Conservation (phyloP, 92 coral and sea anemone genomes). For the Galaxea fascicularis region DNA sequence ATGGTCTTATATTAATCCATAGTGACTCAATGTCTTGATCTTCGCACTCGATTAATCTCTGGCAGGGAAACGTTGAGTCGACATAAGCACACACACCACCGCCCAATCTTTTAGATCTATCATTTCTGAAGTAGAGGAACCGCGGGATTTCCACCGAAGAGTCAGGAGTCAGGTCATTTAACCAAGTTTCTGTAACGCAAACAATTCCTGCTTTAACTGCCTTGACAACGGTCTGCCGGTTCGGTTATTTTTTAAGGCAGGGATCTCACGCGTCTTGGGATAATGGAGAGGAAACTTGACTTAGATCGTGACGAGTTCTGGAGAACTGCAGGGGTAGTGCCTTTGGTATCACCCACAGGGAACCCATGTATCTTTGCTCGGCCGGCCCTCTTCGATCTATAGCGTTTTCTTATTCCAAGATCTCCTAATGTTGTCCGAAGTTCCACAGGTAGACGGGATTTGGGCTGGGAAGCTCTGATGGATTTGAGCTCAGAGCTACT, state of each 20-base stretch:
- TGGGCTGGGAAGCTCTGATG: slow-evolving; percentile 11
- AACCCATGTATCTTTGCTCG: background rate
- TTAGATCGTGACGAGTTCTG: slow-evolving; percentile 15
- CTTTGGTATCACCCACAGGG: background rate
- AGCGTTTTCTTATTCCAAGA: slow-evolving; percentile 34
- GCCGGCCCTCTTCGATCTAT: slow-evolving; percentile 12
- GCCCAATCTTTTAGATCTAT: background rate
- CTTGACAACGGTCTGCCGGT: slow-evolving; percentile 24
- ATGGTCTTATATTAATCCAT: slow-evolving; percentile 45
- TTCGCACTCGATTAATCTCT: slow-evolving; percentile 9
- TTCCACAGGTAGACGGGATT: slow-evolving; percentile 26
- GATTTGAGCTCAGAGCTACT: background rate
- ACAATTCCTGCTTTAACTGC: slow-evolving; percentile 21
- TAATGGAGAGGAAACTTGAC: slow-evolving; percentile 1
- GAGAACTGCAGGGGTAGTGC: background rate
- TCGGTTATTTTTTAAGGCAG: slow-evolving; percentile 33
- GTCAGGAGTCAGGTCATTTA: background rate
- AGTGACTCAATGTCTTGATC: slow-evolving; percentile 37
- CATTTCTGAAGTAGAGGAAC: background rate
- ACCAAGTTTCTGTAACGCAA: background rate
- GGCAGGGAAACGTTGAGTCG: background rate
- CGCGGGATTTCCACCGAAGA: background rate
- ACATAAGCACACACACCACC: slow-evolving; percentile 21
- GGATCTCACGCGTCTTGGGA: slow-evolving; percentile 1
- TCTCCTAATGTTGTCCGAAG: slow-evolving; percentile 26